These are phyloP conservation scores for Creontiades dilutus DNA, from an alignment of 2,888 invertebrate species.

Conservation along the genomic window DNA sequence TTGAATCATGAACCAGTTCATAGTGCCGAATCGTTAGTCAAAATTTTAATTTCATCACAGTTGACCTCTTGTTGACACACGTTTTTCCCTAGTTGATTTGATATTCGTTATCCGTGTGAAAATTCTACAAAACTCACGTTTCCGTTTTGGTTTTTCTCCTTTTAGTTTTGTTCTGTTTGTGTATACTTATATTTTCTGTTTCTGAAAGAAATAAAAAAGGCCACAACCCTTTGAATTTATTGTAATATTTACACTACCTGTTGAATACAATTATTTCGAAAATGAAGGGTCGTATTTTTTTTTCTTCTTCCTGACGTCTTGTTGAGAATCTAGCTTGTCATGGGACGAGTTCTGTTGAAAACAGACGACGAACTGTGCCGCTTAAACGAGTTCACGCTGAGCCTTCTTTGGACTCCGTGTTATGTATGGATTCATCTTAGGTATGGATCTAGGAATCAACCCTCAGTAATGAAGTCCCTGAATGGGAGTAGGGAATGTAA, in stretches of 20 bases:
- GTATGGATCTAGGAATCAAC: too few relatives aligned
- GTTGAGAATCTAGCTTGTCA: too few relatives aligned
- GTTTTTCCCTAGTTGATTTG: neutral
- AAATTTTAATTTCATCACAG: neutral
- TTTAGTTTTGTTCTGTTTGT: neutral
- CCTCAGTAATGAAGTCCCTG: too few relatives aligned
- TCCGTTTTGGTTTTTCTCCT: conserved; percentile 41
- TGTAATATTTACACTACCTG: conserved; percentile 59
- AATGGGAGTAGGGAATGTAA: too few relatives aligned
- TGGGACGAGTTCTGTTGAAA: too few relatives aligned
- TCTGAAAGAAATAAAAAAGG: conserved; percentile 41
- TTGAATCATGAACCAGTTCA: neutral
- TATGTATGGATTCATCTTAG: too few relatives aligned
- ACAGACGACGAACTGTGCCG: too few relatives aligned
- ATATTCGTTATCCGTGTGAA: neutral
- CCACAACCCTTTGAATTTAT: conserved; percentile 55
- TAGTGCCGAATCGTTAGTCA: neutral
- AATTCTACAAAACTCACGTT: neutral
- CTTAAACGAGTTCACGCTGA: too few relatives aligned
- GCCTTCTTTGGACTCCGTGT: too few relatives aligned
- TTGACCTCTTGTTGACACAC: neutral
- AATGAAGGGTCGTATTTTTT: conserved; percentile 5
- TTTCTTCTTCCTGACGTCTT: too few relatives aligned
- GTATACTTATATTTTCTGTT: neutral
- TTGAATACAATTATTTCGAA: conserved; percentile 66